Evolutionary conservation across 2,888 invertebrate genomes (phyloP), one percentile per base, ranked within the genome.

Genomic region (Drosophila mettleri): DNA sequence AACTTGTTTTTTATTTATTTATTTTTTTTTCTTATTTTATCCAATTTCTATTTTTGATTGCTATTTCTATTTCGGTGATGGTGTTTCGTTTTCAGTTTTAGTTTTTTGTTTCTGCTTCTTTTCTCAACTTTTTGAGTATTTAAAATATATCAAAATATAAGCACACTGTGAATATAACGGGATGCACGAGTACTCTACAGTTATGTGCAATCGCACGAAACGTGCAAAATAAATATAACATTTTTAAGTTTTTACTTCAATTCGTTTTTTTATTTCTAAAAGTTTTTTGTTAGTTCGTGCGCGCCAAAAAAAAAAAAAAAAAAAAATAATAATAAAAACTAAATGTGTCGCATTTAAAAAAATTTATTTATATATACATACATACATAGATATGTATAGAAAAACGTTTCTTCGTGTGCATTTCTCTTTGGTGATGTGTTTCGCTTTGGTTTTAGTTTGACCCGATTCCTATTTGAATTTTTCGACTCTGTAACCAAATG

Each of bases 381-480:
- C 6, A 16, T 34, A 49, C 16, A 1, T 20, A 39, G n/a, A 2
- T 24, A 5, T 27, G 24, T 43, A 2, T 24, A 10, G 24, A 5
- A 43, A 18, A 55, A 54, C 61, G 63, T 48, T 78, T 68, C 68
- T 78, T 68, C 62, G 74, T 78, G 75, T 63, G 61, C 63, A 66
- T 74, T 85, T 81, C 48, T 58, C 43, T 67, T 66, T 80, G 45
- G 27, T 33, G 39, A 18, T 64, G 64, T 65, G 64, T 33, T 69
- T 67, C 61, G 51, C 57, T 75, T 61, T 61, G 55, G 49, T 59
- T 43, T 63, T 60, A 58, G 63, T 76, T 71, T 80, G 80, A 82
- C 83, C 80, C 80, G 80, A 80, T 86, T 80, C 69, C 69, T 59
- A 63, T 78, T 66, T 68, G 62, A 79, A 75, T 69, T 77, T 77